phyloP scores from a whole-genome alignment of 2,797 vertebrate genomes.

The Peromyscus eremicus region DNA sequence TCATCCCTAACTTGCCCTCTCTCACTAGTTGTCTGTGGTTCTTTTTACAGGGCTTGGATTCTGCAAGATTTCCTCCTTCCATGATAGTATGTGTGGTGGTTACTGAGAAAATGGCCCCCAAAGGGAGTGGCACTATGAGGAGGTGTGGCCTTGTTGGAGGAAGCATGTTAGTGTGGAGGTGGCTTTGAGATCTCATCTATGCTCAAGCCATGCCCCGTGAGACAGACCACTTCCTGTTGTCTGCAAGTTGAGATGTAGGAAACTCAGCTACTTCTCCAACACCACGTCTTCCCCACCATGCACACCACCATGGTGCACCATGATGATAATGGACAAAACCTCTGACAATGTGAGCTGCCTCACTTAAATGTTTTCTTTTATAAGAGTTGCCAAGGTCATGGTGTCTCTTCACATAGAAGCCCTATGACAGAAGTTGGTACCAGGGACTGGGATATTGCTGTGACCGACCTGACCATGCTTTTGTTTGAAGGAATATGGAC shows the following conservation, averaged over 20 bases:
- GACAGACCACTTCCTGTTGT: background rate
- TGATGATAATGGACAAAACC: too few relatives aligned
- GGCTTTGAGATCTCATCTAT: background rate
- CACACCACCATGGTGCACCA: too few relatives aligned
- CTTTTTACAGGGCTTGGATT: background rate
- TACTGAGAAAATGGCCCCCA: background rate
- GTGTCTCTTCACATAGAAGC: background rate
- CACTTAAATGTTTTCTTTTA: too few relatives aligned
- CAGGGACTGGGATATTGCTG: too few relatives aligned
- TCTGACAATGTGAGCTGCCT: too few relatives aligned
- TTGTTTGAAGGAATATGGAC: too few relatives aligned
- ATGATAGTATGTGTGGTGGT: background rate
- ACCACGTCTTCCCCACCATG: background rate
- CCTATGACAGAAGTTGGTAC: too few relatives aligned
- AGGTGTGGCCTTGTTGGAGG: background rate
- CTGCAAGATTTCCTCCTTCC: background rate
- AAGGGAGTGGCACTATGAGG: background rate
- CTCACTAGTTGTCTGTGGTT: background rate
- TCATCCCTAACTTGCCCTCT: background rate
- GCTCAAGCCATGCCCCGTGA: background rate
- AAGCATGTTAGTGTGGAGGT: background rate
- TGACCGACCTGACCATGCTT: too few relatives aligned
- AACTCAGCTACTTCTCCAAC: background rate
- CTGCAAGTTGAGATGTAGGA: background rate
- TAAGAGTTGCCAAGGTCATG: too few relatives aligned